Evolutionary conservation across 1,140 invertebrate species (phyloP).

Genomic region (Magallana ariakensis): DNA sequence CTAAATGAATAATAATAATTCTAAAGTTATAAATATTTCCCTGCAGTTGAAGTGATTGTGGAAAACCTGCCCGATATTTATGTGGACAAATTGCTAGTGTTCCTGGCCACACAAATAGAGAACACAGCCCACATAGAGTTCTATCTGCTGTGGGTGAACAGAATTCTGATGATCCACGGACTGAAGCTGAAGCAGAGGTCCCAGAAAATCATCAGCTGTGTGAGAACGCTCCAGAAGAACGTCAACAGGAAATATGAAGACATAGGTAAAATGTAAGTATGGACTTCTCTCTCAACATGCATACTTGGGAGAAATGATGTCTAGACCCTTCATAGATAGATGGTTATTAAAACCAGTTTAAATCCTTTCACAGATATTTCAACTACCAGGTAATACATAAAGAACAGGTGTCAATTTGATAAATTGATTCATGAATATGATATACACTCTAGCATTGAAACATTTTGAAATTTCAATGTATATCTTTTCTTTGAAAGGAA

Average conservation of each 20-base stretch:
- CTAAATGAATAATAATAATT: not conserved
- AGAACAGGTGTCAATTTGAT: too few species aligned
- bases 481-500: too few species aligned
- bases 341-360: too few species aligned
- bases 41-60: conserved; percentile 89
- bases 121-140: conserved; percentile 91
- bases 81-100: conserved; percentile 86
- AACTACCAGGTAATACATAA: too few species aligned
- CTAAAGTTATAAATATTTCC: conserved; percentile 40
- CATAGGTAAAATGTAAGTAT: conserved; percentile 90
- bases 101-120: conserved; percentile 87
- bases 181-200: conserved; percentile 81
- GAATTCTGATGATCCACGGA: conserved; percentile 84
- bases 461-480: too few species aligned
- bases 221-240: conserved; percentile 90
- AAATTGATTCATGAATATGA: too few species aligned
- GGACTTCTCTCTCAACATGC: not conserved
- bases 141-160: conserved; percentile 90
- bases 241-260: conserved; percentile 89
- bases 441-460: too few species aligned
- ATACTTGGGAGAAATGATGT: too few species aligned
- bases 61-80: conserved; percentile 87
- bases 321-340: too few species aligned
- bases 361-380: too few species aligned
- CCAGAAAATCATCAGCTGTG: conserved; percentile 81